A percentile compares a stretch with the other conserved stretches of the same genome.
These are phyloP conservation scores for Poeciliopsis paucimaculata DNA, from an alignment of 2,797 vertebrate genomes.

Conservation along the genomic window DNA sequence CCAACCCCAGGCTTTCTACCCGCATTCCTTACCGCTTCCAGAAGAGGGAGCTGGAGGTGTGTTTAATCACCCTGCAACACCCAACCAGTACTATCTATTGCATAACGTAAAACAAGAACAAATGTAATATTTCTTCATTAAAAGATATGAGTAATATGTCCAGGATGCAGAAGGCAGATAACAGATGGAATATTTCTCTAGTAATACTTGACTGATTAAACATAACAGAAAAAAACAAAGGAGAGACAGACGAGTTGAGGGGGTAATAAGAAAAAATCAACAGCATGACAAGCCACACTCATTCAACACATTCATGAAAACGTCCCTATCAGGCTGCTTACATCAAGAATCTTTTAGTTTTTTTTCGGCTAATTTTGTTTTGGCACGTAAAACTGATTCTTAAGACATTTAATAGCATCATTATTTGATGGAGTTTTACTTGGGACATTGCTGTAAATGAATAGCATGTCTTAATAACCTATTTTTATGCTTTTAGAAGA, in stretches of 20 bases:
- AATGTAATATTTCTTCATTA: background rate
- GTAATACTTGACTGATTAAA: background rate
- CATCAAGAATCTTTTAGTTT: background rate
- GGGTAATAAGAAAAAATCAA: background rate
- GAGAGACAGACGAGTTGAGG: background rate
- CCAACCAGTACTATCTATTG: background rate
- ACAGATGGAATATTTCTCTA: background rate
- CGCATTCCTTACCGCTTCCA: slow-evolving; percentile 16
- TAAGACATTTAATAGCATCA: background rate
- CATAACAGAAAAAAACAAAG: background rate
- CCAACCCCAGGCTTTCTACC: background rate
- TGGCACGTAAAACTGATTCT: background rate
- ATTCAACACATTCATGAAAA: background rate
- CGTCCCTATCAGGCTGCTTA: background rate
- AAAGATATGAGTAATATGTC: background rate
- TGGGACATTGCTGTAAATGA: background rate
- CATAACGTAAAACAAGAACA: background rate
- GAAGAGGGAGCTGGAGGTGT: slow-evolving; percentile 38
- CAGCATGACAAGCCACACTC: background rate
- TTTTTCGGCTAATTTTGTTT: background rate
- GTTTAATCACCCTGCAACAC: background rate
- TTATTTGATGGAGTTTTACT: background rate
- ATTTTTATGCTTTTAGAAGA: background rate
- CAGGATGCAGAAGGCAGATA: background rate
- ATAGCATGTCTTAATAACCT: background rate